Evolutionary conservation across 2,797 vertebrate genomes (phyloP), one percentile per base, ranked within the genome.

Genomic region (Oreochromis mossambicus): DNA sequence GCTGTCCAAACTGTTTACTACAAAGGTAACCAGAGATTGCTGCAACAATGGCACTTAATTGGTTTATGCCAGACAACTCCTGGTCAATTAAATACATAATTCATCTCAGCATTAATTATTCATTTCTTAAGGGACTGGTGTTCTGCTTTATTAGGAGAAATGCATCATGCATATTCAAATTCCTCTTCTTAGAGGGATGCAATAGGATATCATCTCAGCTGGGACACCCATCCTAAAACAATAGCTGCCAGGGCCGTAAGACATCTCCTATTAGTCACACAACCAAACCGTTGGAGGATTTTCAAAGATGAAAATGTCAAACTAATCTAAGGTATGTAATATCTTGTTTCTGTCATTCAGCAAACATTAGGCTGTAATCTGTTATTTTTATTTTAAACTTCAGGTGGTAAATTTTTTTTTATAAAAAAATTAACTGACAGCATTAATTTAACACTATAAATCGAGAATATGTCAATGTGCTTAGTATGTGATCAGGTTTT

Each of bases 31-130:
- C 79, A 90, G 92, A 96, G 91, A 94, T 93, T 93, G 86, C 78
- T 83, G 81, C 88, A 91, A 91, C 92, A 92, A 88, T 91, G 84
- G 86, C 87, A 88, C 77, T 91, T 92, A 92, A 95, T 96, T 95
- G 93, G 86, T 94, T 94, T 92, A 91, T 87, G 86, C 91, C 89
- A 91, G 91, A 94, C 94, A 95, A 92, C 89, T 94, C 90, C 86
- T 92, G 91, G 94, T 95, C 94, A 95, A 94, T 94, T 87, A 94
- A 94, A 95, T 96, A 93, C 90, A 96, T 95, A 95, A 96, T 96
- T 96, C 86, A 96, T 94, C 80, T 84, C 61, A 41, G 81, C 90
- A 93, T 96, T 95, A 95, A 93, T 95, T 96, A 96, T 96, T 95
- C 87, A 95, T 94, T 90, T 88, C 94, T 92, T 94, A 82, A 89